These are phyloP conservation scores for Oryzias curvinotus DNA, from an alignment of 2,113 vertebrate genomes.

Conservation along the genomic window DNA sequence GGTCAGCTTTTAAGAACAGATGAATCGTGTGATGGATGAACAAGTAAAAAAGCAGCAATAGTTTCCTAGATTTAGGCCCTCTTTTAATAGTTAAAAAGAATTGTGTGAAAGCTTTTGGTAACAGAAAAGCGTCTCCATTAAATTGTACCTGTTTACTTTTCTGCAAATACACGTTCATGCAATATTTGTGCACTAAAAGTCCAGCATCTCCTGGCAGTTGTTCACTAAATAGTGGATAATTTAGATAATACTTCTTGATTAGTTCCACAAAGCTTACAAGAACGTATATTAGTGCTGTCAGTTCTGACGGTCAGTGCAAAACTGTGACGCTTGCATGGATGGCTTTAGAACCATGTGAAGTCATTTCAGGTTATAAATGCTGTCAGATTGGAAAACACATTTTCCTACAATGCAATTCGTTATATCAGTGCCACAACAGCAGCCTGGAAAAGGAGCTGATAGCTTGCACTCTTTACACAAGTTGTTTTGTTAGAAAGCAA, in stretches of 20 bases:
- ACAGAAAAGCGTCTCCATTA: background rate
- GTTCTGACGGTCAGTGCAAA: background rate
- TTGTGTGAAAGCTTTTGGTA: too few relatives aligned
- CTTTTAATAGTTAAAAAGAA: too few relatives aligned
- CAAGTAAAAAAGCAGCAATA: too few relatives aligned
- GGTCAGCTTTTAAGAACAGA: background rate
- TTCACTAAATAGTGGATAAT: slow-evolving; percentile 1
- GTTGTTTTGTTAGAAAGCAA: background rate
- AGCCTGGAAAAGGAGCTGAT: background rate
- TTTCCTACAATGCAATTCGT: background rate
- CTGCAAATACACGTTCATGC: slow-evolving; percentile 40
- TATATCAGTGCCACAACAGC: background rate
- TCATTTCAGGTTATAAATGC: background rate
- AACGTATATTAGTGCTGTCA: background rate
- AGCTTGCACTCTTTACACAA: background rate
- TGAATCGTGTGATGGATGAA: too few relatives aligned
- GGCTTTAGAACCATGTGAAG: background rate
- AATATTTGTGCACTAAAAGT: slow-evolving; percentile 16
- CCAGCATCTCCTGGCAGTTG: background rate
- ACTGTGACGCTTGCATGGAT: background rate
- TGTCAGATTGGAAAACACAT: background rate
- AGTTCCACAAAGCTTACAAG: background rate
- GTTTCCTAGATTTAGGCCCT: too few relatives aligned
- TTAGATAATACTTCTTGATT: background rate
- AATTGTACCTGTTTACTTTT: slow-evolving; percentile 31